Evolutionary conservation across 53 echinoderm and acorn worm species (phyloP).

Genomic region (Stichopus horrens): DNA sequence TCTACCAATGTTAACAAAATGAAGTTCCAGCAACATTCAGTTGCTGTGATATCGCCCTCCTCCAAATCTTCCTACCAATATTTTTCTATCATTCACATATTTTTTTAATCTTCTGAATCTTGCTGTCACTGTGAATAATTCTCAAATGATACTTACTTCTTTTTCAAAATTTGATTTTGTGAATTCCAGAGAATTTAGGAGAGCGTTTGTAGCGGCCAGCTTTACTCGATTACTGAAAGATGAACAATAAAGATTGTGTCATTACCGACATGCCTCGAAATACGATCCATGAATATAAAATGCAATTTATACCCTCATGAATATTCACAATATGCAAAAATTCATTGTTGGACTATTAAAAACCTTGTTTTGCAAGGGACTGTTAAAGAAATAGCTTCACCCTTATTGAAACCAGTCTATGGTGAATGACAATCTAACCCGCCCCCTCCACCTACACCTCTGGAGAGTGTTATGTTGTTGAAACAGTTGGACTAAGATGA

Average conservation of each 20-base stretch:
- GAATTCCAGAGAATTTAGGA: constrained; percentile 95
- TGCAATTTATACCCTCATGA: neutral
- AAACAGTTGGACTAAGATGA: no score
- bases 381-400: neutral
- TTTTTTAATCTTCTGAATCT: no score
- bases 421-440: no score
- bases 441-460: no score
- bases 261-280: neutral
- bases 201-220: constrained; percentile 91
- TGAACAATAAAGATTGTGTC: neutral
- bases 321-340: neutral
- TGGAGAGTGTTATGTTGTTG: no score
- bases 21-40: no score
- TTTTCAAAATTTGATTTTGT: constrained; percentile 99
- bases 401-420: no score
- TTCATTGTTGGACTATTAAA: neutral
- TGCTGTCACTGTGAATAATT: neutral
- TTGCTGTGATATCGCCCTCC: no score
- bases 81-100: no score
- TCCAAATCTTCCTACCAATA: neutral
- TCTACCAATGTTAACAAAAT: no score
- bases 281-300: neutral
- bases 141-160: constrained; percentile 73
- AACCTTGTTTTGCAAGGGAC: neutral
- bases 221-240: constrained; percentile 72